Base-by-base conservation (phyloP, 2,888 invertebrate genomes). In the Mesoligia furuncula region DNA sequence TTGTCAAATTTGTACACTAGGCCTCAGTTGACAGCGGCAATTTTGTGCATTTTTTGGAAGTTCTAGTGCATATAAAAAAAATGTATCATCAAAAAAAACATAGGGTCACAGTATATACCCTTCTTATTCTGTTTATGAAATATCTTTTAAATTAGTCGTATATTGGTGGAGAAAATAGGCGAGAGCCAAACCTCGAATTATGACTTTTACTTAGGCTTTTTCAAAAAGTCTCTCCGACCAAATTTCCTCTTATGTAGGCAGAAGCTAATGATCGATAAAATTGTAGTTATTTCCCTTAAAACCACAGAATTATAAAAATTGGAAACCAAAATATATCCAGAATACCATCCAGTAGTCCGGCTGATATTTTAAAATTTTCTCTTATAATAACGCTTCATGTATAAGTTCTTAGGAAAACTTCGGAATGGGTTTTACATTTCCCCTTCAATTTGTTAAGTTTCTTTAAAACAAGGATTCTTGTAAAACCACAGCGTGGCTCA, bases 331-430 rank as follows among this genome's bases (percentile, higher is more conserved):
- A 27, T 27, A 27, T 61, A 17, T 13, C n/a, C 5, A n/a, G 5
- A 20, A 1, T 11, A 36, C 31, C 62, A 20, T 36, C 62, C 6
- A 36, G 36, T 36, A 36, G 36, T 36, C 13, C 3, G 36, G 24
- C 36, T 36, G 36, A 64, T 36, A 9, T 24, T 24, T 62, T 11
- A 11, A 36, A 24, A 24, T 13, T 24, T 39, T 39, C 24, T 20
- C 15, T 24, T 24, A 39, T 39, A 45, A 48, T 66, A 36, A 45
- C 5, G 17, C 36, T 48, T 5, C n/a, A 36, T 66, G 24, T 48
- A 13, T 17, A 72, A 66, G 66, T 72, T 72, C 66, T n/a, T 65
- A 24, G 31, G 31, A 66, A 48, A 72, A 72, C 31, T 72, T 72
- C 2, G 36, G 17, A 8, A 45, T n/a, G n/a, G 17, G 45, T 66